A percentile compares a stretch with the other conserved stretches of the same genome.
Evolutionary conservation across 1,140 invertebrate genomes (phyloP).

Genomic region (Brachionus calyciflorus): DNA sequence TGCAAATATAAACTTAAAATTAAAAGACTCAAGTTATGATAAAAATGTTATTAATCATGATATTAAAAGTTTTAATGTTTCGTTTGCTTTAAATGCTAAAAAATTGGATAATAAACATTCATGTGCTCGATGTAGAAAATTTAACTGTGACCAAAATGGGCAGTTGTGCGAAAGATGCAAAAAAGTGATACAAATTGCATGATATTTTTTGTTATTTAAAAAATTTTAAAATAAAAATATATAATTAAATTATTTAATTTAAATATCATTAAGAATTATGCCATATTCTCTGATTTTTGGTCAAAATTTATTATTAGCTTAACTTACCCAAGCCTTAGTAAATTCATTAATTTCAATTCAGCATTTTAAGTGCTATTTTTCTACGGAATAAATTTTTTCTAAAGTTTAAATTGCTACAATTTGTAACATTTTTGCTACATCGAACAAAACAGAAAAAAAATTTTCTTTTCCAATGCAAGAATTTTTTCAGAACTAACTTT

Average conservation of each 20-base stretch:
- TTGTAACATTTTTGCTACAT: no score
- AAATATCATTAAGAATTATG: neutral
- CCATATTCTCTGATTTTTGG: no score
- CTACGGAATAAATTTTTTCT: no score
- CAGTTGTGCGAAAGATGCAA: neutral
- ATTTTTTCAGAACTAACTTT: no score
- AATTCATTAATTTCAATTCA: no score
- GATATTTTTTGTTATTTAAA: no score
- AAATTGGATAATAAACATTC: neutral
- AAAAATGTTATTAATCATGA: neutral
- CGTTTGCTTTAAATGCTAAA: neutral
- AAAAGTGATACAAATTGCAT: neutral
- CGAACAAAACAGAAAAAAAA: no score
- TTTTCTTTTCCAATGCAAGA: no score
- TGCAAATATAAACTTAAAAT: neutral
- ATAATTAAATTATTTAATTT: neutral
- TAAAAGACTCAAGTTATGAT: neutral
- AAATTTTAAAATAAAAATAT: neutral
- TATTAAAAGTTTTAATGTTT: neutral
- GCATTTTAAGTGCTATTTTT: no score
- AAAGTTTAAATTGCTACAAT: no score
- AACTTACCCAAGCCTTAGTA: no score
- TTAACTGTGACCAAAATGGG: neutral
- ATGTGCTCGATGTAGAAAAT: conserved; percentile 12
- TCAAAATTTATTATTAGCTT: no score